Base-by-base conservation (phyloP, 2,888 invertebrate species). In the Sphinx pinastri region DNA sequence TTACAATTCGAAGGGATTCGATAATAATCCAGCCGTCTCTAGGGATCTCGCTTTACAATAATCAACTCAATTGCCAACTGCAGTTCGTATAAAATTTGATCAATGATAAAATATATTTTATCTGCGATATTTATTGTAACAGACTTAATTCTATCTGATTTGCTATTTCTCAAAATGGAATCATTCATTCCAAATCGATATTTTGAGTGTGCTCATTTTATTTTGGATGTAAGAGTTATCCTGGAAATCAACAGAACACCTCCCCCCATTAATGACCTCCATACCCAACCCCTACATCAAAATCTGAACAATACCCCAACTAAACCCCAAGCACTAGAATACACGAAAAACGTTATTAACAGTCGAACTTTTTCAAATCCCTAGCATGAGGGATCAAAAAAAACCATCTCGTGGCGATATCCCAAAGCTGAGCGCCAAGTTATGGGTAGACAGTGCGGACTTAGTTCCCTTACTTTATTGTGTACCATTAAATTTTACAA, bases 401-500 rank as follows among this genome's bases (percentile, higher is more conserved):
- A 63, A 63, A 49, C 47, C 13, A 14, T 47, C 47, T 47, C 19
- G 63, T 19, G 63, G 49, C 60, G 60, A 49, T 49, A 63, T 4
- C 63, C 13, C n/a, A 14, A 16, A 47, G 19, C 57, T 13, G 57
- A 19, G 16, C 47, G 60, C 49, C 81, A 76, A 84, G 84, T 86
- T 86, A 87, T 83, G 75, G 76, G 77, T 79, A 76, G 78, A 75
- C 81, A 79, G 77, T 84, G 80, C 80, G 82, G 89, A 88, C 91
- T 92, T 88, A 90, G 88, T 84, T 87, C 76, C 85, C 82, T 80
- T 86, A 88, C 87, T 93, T 92, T 93, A 92, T 88, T 89, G 92
- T 88, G 82, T 84, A 84, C 88, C 90, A 89, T 92, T 91, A 92
- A 91, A 93, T 92, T 92, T 92, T 91, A 92, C 89, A 86, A 83